phyloP scores from a whole-genome alignment of 2,113 vertebrate species.

The Barnardius zonarius region DNA sequence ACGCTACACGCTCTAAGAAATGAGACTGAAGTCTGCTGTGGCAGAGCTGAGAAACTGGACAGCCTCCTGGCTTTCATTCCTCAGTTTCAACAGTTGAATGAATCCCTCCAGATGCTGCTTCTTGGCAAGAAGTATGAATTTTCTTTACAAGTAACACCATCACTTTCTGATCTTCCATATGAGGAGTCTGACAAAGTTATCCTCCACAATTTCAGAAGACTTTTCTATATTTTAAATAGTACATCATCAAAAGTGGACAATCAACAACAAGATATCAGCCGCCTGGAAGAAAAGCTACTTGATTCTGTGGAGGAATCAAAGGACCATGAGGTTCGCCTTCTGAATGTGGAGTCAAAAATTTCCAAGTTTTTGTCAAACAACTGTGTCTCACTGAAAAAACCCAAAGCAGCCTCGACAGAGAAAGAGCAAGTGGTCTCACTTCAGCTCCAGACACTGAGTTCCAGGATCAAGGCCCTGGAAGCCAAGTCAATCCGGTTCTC shows the following conservation, averaged over 20 bases:
- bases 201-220: slow-evolving; percentile 28
- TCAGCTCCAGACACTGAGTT: slow-evolving; percentile 69
- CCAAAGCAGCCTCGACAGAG: not conserved
- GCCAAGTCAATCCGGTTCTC: slow-evolving; percentile 72
- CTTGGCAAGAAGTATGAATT: slow-evolving; percentile 14
- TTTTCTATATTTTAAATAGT: slow-evolving; percentile 66
- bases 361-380: slow-evolving; percentile 63
- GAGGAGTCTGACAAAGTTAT: not conserved
- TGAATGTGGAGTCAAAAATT: slow-evolving; percentile 73
- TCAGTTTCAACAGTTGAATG: slow-evolving; percentile 66
- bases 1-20: not conserved
- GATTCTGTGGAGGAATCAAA: slow-evolving; percentile 4
- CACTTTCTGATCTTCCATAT: not conserved
- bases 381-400: slow-evolving; percentile 58
- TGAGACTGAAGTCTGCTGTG: slow-evolving; percentile 40
- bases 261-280: slow-evolving; percentile 51
- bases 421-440: slow-evolving; percentile 46
- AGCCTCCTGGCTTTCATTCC: slow-evolving; percentile 63
- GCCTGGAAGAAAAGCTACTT: slow-evolving; percentile 53
- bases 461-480: slow-evolving; percentile 76
- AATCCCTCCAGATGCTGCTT: slow-evolving; percentile 64
- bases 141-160: slow-evolving; percentile 16
- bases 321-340: slow-evolving; percentile 64
- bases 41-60: slow-evolving; percentile 58
- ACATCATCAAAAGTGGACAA: slow-evolving; percentile 35